Conservation (phyloP, 1,140 invertebrate genomes). For the Lepidurus packardi region DNA sequence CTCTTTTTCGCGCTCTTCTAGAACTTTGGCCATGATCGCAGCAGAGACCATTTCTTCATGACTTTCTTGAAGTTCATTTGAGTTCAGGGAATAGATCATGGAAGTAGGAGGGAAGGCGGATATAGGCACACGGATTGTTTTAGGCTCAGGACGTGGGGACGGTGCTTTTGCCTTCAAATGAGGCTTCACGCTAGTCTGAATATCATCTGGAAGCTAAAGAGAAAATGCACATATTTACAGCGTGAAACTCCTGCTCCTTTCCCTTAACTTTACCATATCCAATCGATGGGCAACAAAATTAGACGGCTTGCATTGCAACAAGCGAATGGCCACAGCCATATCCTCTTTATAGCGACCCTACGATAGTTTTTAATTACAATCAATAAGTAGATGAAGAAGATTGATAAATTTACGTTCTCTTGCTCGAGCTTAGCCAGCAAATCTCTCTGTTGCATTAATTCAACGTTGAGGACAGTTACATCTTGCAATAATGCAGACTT, state of each 20-base stretch:
- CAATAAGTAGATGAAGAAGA: not conserved
- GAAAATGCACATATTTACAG: constrained; percentile 31
- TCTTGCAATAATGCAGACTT: constrained; percentile 80
- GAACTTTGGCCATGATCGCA: constrained; percentile 85
- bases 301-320: constrained; percentile 89
- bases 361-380: constrained; percentile 40
- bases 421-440: constrained; percentile 77
- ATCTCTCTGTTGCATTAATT: constrained; percentile 80
- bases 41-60: constrained; percentile 73
- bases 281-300: constrained; percentile 90
- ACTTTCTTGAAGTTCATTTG: constrained; percentile 39
- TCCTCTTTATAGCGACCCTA: constrained; percentile 92
- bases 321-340: constrained; percentile 86
- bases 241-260: not conserved
- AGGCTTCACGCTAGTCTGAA: constrained; percentile 72
- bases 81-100: constrained; percentile 74
- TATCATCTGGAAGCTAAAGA: constrained; percentile 76
- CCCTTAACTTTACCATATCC: constrained; percentile 70
- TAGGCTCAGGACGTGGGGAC: constrained; percentile 55
- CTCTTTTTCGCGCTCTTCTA: constrained; percentile 74
- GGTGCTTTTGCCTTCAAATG: constrained; percentile 42
- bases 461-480: constrained; percentile 74
- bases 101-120: constrained; percentile 80
- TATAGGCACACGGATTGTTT: constrained; percentile 71
- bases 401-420: constrained; percentile 71